Percentiles rank a stretch among this genome's conserved stretches.
These are phyloP conservation scores for Porites lutea DNA, from an alignment of 64 coral and sea anemone species.

Conservation along the genomic window DNA sequence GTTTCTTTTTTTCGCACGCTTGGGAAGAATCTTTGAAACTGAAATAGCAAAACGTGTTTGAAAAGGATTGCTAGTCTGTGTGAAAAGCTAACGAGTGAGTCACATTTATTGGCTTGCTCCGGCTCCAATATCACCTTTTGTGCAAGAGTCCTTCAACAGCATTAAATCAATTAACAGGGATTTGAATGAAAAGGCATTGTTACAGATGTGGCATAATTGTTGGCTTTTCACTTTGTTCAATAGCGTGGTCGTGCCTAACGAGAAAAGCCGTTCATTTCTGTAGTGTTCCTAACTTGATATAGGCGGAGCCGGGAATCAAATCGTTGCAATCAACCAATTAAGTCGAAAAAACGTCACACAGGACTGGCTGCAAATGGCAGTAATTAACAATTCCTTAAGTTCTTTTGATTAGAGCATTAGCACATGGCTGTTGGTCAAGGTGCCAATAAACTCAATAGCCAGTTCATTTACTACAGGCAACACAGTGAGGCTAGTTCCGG, in stretches of 20 bases:
- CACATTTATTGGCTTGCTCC: slow-evolving; percentile 32
- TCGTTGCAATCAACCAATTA: slow-evolving; percentile 30
- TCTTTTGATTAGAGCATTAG: slow-evolving; percentile 41
- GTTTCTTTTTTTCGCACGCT: neutral
- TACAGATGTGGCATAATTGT: neutral
- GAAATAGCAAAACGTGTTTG: neutral
- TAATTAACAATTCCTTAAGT: slow-evolving; percentile 56
- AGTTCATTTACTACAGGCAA: neutral
- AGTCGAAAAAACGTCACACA: slow-evolving; percentile 21
- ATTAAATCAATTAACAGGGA: slow-evolving; percentile 49
- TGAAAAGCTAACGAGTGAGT: neutral
- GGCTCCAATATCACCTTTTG: slow-evolving; percentile 33
- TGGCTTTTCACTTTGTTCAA: slow-evolving; percentile 17
- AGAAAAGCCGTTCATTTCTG: neutral
- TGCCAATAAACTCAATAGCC: slow-evolving; percentile 13
- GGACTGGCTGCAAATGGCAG: slow-evolving; percentile 16
- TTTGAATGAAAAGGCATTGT: slow-evolving; percentile 35
- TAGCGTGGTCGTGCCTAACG: neutral
- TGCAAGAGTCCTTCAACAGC: slow-evolving; percentile 11
- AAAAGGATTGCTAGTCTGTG: neutral
- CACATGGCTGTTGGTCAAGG: slow-evolving; percentile 24
- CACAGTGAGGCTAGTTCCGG: neutral
- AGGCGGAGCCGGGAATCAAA: slow-evolving; percentile 37
- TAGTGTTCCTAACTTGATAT: neutral
- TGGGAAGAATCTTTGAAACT: neutral